Evolutionary conservation across 2,888 invertebrate species (phyloP), one percentile per base, ranked within the genome.

Genomic region (Spodoptera exigua): DNA sequence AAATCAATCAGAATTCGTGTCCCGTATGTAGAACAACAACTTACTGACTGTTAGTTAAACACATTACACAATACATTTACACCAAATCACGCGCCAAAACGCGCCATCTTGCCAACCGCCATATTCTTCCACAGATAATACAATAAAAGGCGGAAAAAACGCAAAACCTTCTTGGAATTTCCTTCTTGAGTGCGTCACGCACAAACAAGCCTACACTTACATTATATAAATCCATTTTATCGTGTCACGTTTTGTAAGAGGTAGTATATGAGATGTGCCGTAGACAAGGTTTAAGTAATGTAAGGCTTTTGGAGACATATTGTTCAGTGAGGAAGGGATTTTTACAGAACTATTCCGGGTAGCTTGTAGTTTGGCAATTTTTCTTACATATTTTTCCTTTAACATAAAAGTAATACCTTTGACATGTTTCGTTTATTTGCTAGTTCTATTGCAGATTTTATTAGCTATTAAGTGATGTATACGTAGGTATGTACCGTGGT

Each of bases 281-380:
- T 45, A 59, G 62, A 62, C 74, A 74, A 52, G 74, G 67, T 56
- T 65, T 66, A 69, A 80, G 71, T 80, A 76, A 78, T 78, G 79
- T 61, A 61, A 56, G 80, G 80, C 79, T 78, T 78, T 70, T 52
- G 54, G 49, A 64, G 67, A 79, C 72, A 77, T 70, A 78, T 78
- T 68, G 67, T 36, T 11, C 18, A 32, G 14, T 46, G n/a, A 51
- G 39, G 16, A 9, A 39, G 52, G 45, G 40, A 61, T 44, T 69
- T 52, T 32, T 21, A 7, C 2, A 37, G 17, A 62, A 62, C 53
- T 47, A 46, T 52, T 32, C 4, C 1, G 34, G 11, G 9, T 12
- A 32, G 13, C n/a, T 41, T 17, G 34, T 9, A 9, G 17, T 32
- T 12, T 7, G 17, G 7, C 9, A 32, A 27, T 17, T 16, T 48